Evolutionary conservation across 2,113 vertebrate species (phyloP).

Genomic region (Anguilla rostrata): DNA sequence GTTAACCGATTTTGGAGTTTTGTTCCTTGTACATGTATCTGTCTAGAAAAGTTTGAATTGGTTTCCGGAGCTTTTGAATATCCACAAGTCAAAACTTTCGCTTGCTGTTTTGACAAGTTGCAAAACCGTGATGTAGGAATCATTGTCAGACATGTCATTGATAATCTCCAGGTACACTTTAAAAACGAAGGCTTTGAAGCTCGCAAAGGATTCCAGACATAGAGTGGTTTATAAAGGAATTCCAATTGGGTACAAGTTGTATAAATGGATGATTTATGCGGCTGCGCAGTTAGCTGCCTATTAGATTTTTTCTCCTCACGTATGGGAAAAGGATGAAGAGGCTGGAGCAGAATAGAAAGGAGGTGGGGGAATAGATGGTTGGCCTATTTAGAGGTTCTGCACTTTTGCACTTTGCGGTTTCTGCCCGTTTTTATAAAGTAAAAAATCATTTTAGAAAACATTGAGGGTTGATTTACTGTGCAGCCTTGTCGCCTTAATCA

Average conservation of each 20-base stretch:
- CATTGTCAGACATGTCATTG: background rate
- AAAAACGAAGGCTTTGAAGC: background rate
- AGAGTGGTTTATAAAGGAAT: background rate
- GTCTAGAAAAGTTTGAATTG: background rate
- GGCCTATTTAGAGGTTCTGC: constrained; percentile 67
- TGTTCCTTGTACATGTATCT: background rate
- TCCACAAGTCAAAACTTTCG: background rate
- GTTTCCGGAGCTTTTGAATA: background rate
- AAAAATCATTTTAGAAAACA: constrained; percentile 78
- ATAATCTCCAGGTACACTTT: background rate
- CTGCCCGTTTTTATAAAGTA: constrained; percentile 57
- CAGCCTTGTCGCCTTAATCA: constrained; percentile 88
- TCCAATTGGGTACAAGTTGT: background rate
- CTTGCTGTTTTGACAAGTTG: background rate
- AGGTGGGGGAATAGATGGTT: constrained; percentile 53
- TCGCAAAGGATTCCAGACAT: background rate
- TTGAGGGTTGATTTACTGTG: constrained; percentile 89
- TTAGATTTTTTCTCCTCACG: background rate
- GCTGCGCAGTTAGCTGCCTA: background rate
- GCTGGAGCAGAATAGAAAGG: constrained; percentile 44
- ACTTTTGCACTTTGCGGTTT: constrained; percentile 65
- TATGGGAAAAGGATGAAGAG: background rate
- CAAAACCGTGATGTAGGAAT: background rate
- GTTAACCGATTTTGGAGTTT: background rate
- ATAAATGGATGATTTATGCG: background rate